Base-by-base conservation (phyloP, 2,113 vertebrate genomes). In the Natator depressus region DNA sequence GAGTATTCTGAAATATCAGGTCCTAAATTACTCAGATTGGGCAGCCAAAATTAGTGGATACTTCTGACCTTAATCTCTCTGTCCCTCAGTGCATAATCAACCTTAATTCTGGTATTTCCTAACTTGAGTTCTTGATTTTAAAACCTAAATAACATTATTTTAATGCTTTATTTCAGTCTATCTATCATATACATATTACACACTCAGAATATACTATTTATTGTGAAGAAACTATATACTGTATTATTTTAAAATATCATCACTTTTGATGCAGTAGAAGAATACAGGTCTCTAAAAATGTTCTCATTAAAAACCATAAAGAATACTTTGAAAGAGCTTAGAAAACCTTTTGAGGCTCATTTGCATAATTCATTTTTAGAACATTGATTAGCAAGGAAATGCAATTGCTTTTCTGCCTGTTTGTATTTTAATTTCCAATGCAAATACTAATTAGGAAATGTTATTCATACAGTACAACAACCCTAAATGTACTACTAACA, bases 281-380 rank as follows among this genome's bases (percentile, higher is more conserved):
- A 75, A 29, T 49, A 82, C 76, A 81, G 72, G 72, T 51, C 94
- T 91, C 91, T 7, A 88, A 91, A 95, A 82, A 91, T 92, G 50
- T 53, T 95, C 89, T 89, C 54, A 82, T 96, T 97, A 94, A 75
- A 93, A 94, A 49, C 80, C 35, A 50, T 57, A 96, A 95, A 89
- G 75, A 95, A 96, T 91, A 95, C 84, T 92, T 88, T 84, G 92
- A 96, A 96, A 89, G 53, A 93, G 51, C 78, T 97, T 97, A 85
- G 85, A 95, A 98, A 97, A 89, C 47, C 90, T 93, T 97, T 95
- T 89, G 95, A 96, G 92, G 31, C 54, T 97, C 94, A 97, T 98
- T 98, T 98, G 91, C 97, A 98, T 98, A 98, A 98, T 96, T 98
- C 78, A 96, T 98, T 98, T 98, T 98, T 98, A 98, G 98, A 98